A percentile compares a stretch with the other conserved stretches of the same genome.
phyloP scores from a whole-genome alignment of 1,140 invertebrate genomes.

The Archivesica marissinica region DNA sequence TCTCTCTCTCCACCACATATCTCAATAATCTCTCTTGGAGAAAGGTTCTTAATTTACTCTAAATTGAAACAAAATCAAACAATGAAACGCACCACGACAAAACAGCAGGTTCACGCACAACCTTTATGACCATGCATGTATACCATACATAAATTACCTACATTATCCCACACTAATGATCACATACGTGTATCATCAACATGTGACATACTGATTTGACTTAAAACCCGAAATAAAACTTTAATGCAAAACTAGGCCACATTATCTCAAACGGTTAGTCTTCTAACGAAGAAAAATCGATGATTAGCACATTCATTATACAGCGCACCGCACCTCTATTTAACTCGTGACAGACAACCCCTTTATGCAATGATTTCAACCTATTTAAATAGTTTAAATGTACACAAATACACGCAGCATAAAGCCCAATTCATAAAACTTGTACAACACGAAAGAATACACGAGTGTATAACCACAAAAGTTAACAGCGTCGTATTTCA shows the following conservation, averaged over 20 bases:
- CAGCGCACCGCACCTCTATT: conserved; percentile 20
- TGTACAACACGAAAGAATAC: conserved; percentile 17
- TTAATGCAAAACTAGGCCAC: conserved; percentile 1
- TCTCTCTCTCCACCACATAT: too few relatives aligned
- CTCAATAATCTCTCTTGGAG: too few relatives aligned
- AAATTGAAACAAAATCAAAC: too few relatives aligned
- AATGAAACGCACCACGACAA: background rate
- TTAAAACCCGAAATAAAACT: too few relatives aligned
- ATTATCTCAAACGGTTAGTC: background rate
- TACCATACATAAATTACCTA: too few relatives aligned
- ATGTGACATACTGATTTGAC: too few relatives aligned
- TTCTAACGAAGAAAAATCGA: background rate
- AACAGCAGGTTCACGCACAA: background rate
- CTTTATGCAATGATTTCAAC: conserved; percentile 3
- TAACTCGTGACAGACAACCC: background rate
- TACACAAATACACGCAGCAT: conserved; percentile 17
- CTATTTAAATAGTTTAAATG: conserved; percentile 18
- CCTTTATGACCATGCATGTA: background rate
- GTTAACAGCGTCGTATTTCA: background rate
- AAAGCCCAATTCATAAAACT: conserved; percentile 43
- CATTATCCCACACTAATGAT: too few relatives aligned
- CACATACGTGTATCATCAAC: too few relatives aligned
- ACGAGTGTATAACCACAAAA: conserved; percentile 8
- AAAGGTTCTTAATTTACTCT: too few relatives aligned
- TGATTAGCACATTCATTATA: background rate